These are phyloP conservation scores for Diploptera punctata DNA, from an alignment of 2,888 invertebrate genomes.

Conservation along the genomic window DNA sequence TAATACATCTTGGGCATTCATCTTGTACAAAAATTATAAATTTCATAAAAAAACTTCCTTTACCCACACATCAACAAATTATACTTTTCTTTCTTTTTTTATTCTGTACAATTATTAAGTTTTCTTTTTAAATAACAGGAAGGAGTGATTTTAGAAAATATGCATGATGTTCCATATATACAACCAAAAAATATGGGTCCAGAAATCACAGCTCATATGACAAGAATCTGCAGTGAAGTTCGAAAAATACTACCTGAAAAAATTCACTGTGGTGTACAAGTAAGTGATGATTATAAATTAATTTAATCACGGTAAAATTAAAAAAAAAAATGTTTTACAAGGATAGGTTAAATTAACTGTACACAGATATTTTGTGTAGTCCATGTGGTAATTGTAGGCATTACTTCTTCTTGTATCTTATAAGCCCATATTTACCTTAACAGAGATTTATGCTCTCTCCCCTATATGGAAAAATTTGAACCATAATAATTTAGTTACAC, in stretches of 20 bases:
- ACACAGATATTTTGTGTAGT: too few relatives aligned
- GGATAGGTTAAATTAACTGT: too few relatives aligned
- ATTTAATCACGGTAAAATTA: too few relatives aligned
- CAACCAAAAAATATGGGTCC: conserved; percentile 64
- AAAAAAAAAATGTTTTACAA: too few relatives aligned
- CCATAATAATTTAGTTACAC: too few relatives aligned
- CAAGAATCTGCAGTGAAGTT: conserved; percentile 66
- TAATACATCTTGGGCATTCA: too few relatives aligned
- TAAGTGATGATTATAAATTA: too few relatives aligned
- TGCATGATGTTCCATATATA: conserved; percentile 79
- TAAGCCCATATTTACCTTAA: too few relatives aligned
- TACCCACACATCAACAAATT: background rate
- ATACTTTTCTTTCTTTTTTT: background rate
- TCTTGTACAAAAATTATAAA: background rate
- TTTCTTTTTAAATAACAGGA: conserved; percentile 68
- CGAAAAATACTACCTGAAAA: conserved; percentile 57
- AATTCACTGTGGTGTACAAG: conserved; percentile 68
- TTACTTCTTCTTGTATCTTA: too few relatives aligned
- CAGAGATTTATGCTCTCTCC: too few relatives aligned
- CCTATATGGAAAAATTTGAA: too few relatives aligned
- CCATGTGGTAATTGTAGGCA: too few relatives aligned
- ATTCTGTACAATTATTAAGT: background rate
- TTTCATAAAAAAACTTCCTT: background rate
- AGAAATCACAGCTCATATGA: conserved; percentile 73
- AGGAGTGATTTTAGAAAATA: conserved; percentile 76